phyloP scores from a whole-genome alignment of 2,113 vertebrate genomes.

The Dolichallabes microphthalmus region DNA sequence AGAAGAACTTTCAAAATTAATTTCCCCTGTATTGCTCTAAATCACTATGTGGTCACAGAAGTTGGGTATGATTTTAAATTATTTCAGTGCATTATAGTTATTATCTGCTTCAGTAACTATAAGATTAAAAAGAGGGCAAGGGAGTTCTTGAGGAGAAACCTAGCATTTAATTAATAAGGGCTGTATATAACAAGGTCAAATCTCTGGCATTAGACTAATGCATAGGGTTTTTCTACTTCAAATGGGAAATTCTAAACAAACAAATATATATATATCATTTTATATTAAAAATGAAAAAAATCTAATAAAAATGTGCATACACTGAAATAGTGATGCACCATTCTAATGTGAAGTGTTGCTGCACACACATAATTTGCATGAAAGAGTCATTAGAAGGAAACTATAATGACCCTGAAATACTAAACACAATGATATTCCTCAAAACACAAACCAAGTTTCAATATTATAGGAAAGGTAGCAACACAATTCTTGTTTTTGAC shows the following conservation, averaged over 20 bases:
- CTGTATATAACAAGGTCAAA: not conserved
- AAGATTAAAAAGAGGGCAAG: conserved; percentile 48
- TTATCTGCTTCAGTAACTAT: conserved; percentile 57
- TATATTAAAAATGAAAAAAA: not conserved
- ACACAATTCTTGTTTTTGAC: too few relatives aligned
- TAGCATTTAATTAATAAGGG: conserved; percentile 23
- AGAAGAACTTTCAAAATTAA: conserved; percentile 26
- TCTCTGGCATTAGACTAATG: not conserved
- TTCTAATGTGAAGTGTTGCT: not conserved
- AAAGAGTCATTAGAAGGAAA: not conserved
- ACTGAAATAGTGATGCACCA: not conserved
- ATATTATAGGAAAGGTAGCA: too few relatives aligned
- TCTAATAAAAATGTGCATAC: not conserved
- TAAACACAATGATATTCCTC: too few relatives aligned
- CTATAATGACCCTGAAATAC: too few relatives aligned
- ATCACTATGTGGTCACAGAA: conserved; percentile 25
- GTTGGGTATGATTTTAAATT: conserved; percentile 48
- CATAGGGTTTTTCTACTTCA: not conserved
- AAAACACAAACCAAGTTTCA: too few relatives aligned
- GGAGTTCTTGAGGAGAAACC: conserved; percentile 22
- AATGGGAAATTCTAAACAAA: not conserved
- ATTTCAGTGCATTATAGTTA: conserved; percentile 53
- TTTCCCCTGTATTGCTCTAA: conserved; percentile 22
- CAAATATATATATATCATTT: not conserved
- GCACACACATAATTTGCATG: conserved; percentile 1